Evolutionary conservation across 2,888 invertebrate species (phyloP).

Genomic region (Criorhina ranunculi): DNA sequence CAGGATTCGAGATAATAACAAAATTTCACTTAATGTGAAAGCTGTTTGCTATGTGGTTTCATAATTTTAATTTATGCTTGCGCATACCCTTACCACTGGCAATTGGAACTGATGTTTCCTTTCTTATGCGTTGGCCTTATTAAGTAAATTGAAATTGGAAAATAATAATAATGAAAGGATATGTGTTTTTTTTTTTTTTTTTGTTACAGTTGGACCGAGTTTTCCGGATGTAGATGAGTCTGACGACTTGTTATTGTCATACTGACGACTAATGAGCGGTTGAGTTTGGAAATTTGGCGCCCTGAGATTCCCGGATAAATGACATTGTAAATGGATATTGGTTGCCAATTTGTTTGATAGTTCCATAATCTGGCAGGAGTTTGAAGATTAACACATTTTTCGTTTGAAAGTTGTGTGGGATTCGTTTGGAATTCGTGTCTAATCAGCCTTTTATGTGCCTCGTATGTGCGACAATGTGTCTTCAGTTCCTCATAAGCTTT

Average conservation of each 20-base stretch:
- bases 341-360: conserved; percentile 37
- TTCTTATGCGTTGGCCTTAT: conserved; percentile 55
- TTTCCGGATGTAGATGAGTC: conserved; percentile 1
- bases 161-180: conserved; percentile 66
- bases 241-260: conserved; percentile 58
- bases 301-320: conserved; percentile 23
- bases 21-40: conserved; percentile 70
- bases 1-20: conserved; percentile 65
- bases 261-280: conserved; percentile 64
- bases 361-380: background rate
- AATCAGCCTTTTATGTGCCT: no score
- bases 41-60: conserved; percentile 74
- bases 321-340: background rate
- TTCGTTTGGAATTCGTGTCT: no score
- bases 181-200: conserved; percentile 16
- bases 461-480: no score
- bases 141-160: conserved; percentile 74
- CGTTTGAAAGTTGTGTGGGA: no score
- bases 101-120: conserved; percentile 64
- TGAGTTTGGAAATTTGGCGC: conserved; percentile 52
- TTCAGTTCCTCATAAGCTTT: no score
- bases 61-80: conserved; percentile 70
- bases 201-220: background rate
- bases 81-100: conserved; percentile 40
- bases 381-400: background rate